Evolutionary conservation across 2,113 vertebrate species (phyloP).

Genomic region (Phasianus colchicus): DNA sequence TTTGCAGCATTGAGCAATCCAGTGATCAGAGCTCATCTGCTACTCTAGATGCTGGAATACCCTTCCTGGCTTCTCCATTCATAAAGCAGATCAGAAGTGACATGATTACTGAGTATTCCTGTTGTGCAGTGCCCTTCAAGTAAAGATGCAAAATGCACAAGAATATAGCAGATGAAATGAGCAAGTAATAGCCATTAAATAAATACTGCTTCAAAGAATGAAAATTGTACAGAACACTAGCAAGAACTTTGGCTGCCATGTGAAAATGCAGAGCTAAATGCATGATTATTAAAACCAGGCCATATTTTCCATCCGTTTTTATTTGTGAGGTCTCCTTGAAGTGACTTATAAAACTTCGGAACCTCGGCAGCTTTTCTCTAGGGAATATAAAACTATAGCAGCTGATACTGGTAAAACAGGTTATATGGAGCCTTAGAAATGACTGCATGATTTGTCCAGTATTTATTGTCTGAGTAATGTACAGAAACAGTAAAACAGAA

Average conservation of each 20-base stretch:
- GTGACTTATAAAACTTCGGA: conserved; percentile 63
- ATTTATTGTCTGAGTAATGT: conserved; percentile 69
- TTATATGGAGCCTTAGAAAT: conserved; percentile 70
- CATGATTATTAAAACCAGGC: conserved; percentile 3
- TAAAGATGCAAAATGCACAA: neutral
- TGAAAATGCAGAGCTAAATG: neutral
- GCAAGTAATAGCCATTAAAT: conserved; percentile 1
- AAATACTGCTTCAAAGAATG: neutral
- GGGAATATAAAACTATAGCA: conserved; percentile 56
- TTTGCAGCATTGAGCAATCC: neutral
- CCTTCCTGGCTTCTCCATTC: neutral
- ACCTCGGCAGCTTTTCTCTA: conserved; percentile 52
- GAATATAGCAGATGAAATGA: neutral
- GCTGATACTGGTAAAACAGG: conserved; percentile 72
- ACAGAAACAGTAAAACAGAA: conserved; percentile 66
- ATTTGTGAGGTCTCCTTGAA: conserved; percentile 73
- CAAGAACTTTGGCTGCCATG: neutral
- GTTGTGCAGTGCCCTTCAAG: neutral
- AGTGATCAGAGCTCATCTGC: neutral
- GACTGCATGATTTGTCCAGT: conserved; percentile 63
- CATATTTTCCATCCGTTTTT: conserved; percentile 24
- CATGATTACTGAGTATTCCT: rapidly evolving
- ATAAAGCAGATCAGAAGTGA: neutral
- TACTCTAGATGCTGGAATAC: neutral
- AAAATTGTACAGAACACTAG: neutral